Evolutionary conservation across 2,888 invertebrate species (phyloP).

Genomic region (Sclerodermus sp.): DNA sequence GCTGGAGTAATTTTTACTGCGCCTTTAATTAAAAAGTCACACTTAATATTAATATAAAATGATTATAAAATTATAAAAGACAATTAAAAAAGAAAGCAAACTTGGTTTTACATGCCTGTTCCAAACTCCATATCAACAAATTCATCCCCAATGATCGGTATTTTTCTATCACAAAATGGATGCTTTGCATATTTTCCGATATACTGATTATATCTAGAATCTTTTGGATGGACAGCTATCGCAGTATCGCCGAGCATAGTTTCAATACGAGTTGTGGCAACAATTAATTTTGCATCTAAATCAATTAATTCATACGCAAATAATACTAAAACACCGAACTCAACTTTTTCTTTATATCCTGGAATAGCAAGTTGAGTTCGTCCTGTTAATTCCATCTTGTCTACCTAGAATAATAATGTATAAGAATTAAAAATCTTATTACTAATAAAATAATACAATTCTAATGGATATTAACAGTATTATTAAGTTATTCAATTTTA

Average conservation of each 20-base stretch:
- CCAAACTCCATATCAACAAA: constrained; percentile 96
- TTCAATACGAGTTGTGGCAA: constrained; percentile 97
- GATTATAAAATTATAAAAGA: background rate
- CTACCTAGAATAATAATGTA: constrained; percentile 62
- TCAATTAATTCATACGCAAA: constrained; percentile 88
- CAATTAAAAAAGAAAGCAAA: background rate
- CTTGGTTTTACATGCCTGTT: constrained; percentile 67
- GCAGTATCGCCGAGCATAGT: constrained; percentile 98
- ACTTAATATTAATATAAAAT: background rate
- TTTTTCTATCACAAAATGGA: constrained; percentile 80
- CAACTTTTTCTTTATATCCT: constrained; percentile 85
- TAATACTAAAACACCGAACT: constrained; percentile 89
- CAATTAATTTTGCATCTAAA: constrained; percentile 78
- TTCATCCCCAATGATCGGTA: constrained; percentile 89
- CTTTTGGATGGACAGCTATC: constrained; percentile 95
- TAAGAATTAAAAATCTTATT: background rate
- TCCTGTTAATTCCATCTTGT: constrained; percentile 87
- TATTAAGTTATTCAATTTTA: background rate
- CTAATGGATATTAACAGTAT: constrained; percentile 3
- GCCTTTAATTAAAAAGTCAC: constrained; percentile 60
- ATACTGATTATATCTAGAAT: constrained; percentile 78
- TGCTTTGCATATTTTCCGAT: constrained; percentile 83
- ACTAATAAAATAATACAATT: constrained; percentile 2
- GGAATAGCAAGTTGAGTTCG: constrained; percentile 86
- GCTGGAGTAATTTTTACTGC: constrained; percentile 99